Percentiles rank a stretch among this genome's conserved stretches.
Conservation (phyloP, 2,113 vertebrate species). For the Tachuris rubrigastra region DNA sequence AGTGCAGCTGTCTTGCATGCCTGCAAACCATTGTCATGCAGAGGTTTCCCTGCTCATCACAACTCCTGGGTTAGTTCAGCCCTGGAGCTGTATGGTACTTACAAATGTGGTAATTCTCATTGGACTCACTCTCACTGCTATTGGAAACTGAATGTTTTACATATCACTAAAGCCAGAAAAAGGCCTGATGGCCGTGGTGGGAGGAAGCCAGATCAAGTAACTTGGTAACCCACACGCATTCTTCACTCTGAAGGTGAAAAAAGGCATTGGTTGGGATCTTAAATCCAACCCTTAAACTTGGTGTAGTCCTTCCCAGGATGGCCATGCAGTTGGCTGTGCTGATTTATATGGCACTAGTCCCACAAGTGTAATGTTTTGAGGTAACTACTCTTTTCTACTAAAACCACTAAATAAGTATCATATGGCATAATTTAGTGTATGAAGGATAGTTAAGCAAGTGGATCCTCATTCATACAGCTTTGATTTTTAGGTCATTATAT, state of each 20-base stretch:
- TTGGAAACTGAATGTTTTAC: background rate
- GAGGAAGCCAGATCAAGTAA: background rate
- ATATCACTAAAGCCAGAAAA: background rate
- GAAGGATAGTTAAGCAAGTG: background rate
- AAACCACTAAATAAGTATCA: background rate
- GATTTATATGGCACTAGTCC: background rate
- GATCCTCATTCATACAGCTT: background rate
- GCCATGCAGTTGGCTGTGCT: background rate
- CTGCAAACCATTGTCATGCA: background rate
- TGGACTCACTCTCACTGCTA: too few relatives aligned
- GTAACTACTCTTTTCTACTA: background rate
- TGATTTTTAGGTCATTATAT: background rate
- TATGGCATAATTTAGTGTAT: background rate
- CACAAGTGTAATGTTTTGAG: background rate
- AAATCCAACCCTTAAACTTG: background rate
- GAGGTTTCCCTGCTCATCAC: background rate
- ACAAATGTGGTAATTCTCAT: background rate
- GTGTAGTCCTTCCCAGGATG: background rate
- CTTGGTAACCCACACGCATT: accelerated
- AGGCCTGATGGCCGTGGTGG: background rate
- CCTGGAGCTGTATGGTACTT: background rate
- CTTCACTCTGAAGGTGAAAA: background rate
- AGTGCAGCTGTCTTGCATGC: background rate
- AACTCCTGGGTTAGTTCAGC: background rate
- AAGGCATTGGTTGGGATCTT: background rate